Evolutionary conservation across 1,140 invertebrate species (phyloP), one percentile per base, ranked within the genome.

Genomic region (Aphaenogaster floridana): DNA sequence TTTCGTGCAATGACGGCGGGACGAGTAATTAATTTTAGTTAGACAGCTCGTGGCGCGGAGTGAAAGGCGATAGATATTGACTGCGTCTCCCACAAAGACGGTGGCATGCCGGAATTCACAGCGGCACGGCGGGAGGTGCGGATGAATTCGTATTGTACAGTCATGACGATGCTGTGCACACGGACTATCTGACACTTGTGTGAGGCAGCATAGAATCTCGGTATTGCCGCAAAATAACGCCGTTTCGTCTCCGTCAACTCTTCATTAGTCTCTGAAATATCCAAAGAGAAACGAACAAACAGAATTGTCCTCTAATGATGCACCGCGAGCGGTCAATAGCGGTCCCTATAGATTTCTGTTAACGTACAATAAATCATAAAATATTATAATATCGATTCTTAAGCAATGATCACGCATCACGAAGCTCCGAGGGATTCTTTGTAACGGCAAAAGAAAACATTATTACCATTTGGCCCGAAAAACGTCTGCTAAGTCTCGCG

Each of bases 401-500:
- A 15, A 15, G 42, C 57, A n/a, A 63, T 45, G 21, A n/a, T 3
- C 28, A 8, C 11, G 59, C 39, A 57, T 45, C 45, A 57, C 8
- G 8, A 42, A n/a, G 48, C 17, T 36, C 11, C 21, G 2, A 6
- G 13, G 45, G 28, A 42, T 48, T 63, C 34, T 42, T 63, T 50
- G 21, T 36, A 48, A 28, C 45, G 50, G 50, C 3, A 13, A 87
- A 42, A 74, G 48, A 45, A 61, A 28, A 54, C 54, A 72, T 90
- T 84, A 89, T 88, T 90, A 91, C 92, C 91, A 93, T 93, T 90
- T 92, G 64, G 61, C n/a, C 68, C 71, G 87, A 91, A 92, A 94
- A 92, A 92, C 90, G 88, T 89, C 80, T 36, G 83, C 63, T 45
- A 86, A 86, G 89, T 90, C 92, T 93, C 92, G 93, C 91, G 90